Conservation (phyloP, 2,797 vertebrate genomes). For the Pantherophis vulpinus region DNA sequence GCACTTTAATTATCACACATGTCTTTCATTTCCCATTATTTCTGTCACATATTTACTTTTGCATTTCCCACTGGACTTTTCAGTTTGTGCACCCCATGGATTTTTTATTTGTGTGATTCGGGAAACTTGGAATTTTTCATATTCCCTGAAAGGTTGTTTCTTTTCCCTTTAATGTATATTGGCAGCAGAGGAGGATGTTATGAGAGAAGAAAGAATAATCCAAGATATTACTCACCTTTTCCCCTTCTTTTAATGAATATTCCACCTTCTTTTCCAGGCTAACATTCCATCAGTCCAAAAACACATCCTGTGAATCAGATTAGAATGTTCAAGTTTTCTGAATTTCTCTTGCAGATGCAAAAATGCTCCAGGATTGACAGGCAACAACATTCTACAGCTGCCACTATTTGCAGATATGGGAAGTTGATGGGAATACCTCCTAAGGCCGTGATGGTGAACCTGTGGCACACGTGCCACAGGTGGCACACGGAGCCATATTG, state of each 20-base stretch:
- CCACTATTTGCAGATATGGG: neutral
- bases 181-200: neutral
- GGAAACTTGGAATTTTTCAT: neutral
- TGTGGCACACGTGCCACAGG: too few relatives aligned
- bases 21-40: slow-evolving; percentile 26
- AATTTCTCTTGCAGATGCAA: neutral
- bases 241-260: neutral
- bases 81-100: neutral
- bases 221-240: neutral
- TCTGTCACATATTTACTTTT: neutral
- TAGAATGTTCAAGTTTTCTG: neutral
- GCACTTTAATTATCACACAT: neutral
- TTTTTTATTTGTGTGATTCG: slow-evolving; percentile 6
- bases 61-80: neutral
- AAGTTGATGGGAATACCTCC: neutral
- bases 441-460: too few relatives aligned
- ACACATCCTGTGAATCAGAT: neutral
- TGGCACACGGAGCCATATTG: too few relatives aligned
- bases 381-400: neutral
- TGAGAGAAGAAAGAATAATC: neutral
- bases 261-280: neutral
- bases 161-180: neutral
- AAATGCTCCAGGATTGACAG: neutral
- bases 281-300: neutral
- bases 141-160: neutral